phyloP scores from a whole-genome alignment of 2,113 vertebrate genomes.

The Martes martes region DNA sequence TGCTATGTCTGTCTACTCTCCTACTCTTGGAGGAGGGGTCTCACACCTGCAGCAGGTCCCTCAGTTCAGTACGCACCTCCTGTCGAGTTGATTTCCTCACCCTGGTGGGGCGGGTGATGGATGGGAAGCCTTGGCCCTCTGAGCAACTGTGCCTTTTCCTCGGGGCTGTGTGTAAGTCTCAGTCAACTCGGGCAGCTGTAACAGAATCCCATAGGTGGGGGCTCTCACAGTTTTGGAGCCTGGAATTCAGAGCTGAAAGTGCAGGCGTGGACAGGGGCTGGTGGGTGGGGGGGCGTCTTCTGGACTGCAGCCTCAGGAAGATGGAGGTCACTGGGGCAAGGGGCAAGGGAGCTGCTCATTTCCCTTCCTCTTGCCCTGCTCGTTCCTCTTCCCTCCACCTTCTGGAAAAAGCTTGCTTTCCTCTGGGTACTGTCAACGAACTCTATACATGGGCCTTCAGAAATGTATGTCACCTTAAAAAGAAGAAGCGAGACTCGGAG shows the following conservation, averaged over 20 bases:
- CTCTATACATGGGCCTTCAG: not conserved
- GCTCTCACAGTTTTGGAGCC: not conserved
- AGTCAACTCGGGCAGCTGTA: not conserved
- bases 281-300: fast-evolving
- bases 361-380: not conserved
- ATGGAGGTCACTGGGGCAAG: fast-evolving
- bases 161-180: not conserved
- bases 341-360: not conserved
- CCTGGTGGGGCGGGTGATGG: not conserved
- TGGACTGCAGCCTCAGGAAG: not conserved
- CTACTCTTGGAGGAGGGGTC: not conserved
- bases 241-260: not conserved
- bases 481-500: not conserved
- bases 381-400: not conserved
- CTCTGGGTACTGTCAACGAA: not conserved
- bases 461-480: not conserved
- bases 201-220: not conserved
- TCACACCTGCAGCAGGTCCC: fast-evolving
- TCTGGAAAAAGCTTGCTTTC: not conserved
- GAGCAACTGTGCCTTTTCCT: not conserved
- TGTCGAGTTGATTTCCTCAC: fast-evolving
- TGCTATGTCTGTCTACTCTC: too few species aligned
- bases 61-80: fast-evolving
- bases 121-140: not conserved
- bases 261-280: not conserved